Percentiles rank a stretch among this genome's conserved stretches.
phyloP scores from a whole-genome alignment of 2,888 invertebrate species.

The Dysmachus trigonus region DNA sequence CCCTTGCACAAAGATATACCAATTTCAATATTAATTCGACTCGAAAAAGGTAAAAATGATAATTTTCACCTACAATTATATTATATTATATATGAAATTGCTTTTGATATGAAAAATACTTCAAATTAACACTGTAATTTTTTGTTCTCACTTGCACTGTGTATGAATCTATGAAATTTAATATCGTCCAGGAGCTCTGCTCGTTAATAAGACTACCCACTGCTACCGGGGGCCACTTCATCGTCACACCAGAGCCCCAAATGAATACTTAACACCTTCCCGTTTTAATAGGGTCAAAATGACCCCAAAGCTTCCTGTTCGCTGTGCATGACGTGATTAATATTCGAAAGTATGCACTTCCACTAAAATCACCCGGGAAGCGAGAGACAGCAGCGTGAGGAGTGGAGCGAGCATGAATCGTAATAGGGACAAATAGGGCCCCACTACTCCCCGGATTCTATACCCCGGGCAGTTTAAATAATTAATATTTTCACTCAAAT shows the following conservation, averaged over 20 bases:
- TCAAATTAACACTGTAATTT: too few species aligned
- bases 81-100: too few species aligned
- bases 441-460: background rate
- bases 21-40: too few species aligned
- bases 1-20: too few species aligned
- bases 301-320: background rate
- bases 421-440: background rate
- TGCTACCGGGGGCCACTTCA: background rate
- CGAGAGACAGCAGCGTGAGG: too few species aligned
- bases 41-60: too few species aligned
- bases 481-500: background rate
- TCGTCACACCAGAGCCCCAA: background rate
- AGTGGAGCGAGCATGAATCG: background rate
- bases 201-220: background rate
- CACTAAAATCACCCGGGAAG: background rate
- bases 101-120: too few species aligned
- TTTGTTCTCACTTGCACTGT: too few species aligned
- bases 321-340: background rate
- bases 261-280: background rate
- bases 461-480: background rate
- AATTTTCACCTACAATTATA: too few species aligned
- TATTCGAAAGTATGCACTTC: background rate
- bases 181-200: background rate
- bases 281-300: background rate
- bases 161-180: background rate